Percentiles rank a stretch among this genome's conserved stretches.
Conservation (phyloP, 64 coral and sea anemone species). For the Montipora sp. region DNA sequence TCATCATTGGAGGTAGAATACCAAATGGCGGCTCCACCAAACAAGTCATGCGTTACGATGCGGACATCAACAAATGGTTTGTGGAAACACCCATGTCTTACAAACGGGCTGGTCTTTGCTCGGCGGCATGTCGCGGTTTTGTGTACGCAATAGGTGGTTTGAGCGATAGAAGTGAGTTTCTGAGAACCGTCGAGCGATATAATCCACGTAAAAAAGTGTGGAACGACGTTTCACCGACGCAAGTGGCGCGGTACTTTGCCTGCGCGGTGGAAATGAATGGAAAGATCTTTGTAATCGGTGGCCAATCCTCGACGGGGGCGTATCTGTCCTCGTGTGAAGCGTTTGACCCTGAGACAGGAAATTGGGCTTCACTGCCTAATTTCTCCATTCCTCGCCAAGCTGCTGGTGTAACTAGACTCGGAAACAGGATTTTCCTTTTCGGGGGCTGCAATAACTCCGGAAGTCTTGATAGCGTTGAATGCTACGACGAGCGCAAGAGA, state of each 20-base stretch:
- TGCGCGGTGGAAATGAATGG: slow-evolving; percentile 50
- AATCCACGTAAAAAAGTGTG: slow-evolving; percentile 39
- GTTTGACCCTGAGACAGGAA: slow-evolving; percentile 40
- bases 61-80: slow-evolving; percentile 62
- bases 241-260: slow-evolving; percentile 23
- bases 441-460: slow-evolving; percentile 72
- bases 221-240: slow-evolving; percentile 40
- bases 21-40: slow-evolving; percentile 32
- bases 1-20: slow-evolving; percentile 63
- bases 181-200: slow-evolving; percentile 63
- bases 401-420: slow-evolving; percentile 36
- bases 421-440: slow-evolving; percentile 58
- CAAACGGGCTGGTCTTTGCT: slow-evolving; percentile 52
- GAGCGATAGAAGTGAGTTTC: slow-evolving; percentile 58
- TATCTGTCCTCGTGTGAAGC: slow-evolving; percentile 55
- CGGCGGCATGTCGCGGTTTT: slow-evolving; percentile 20
- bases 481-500: slow-evolving; percentile 44
- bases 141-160: slow-evolving; percentile 56
- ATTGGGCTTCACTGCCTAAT: slow-evolving; percentile 59
- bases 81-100: slow-evolving; percentile 60
- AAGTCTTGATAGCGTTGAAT: slow-evolving; percentile 54
- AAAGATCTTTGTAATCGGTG: slow-evolving; percentile 75
- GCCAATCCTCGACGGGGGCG: slow-evolving; percentile 36
- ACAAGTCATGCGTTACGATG: slow-evolving; percentile 64
- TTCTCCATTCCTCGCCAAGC: slow-evolving; percentile 47